These are phyloP conservation scores for Plodia interpunctella DNA, from an alignment of 1,140 invertebrate genomes.

Conservation along the genomic window DNA sequence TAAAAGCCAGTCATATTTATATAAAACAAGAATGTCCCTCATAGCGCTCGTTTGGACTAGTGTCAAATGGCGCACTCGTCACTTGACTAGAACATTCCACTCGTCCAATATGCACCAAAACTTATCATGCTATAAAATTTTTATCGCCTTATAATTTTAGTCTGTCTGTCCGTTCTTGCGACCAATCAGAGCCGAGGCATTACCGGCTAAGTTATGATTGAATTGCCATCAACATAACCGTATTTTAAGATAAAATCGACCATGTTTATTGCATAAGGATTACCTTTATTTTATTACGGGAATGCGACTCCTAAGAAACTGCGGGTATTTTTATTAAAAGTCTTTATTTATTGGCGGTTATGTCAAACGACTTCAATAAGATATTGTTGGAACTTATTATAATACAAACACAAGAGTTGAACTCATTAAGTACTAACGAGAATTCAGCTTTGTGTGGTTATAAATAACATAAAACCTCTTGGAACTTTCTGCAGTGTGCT, in stretches of 20 bases:
- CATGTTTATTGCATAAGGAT: conserved; percentile 17
- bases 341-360: neutral
- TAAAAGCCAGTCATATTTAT: no score
- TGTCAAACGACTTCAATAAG: neutral
- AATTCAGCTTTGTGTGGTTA: no score
- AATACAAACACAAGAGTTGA: no score
- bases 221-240: conserved; percentile 13
- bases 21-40: no score
- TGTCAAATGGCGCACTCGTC: neutral
- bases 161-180: conserved; percentile 5
- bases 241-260: conserved; percentile 19
- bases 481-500: no score
- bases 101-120: neutral
- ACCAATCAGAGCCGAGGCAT: conserved; percentile 17
- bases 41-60: no score
- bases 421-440: no score
- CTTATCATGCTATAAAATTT: conserved; percentile 18
- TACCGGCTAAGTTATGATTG: conserved; percentile 20
- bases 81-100: neutral
- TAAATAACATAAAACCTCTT: no score
- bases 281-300: conserved; percentile 17
- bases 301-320: neutral
- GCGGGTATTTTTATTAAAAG: neutral
- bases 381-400: neutral
- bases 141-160: conserved; percentile 17